Conservation (phyloP, 1,140 invertebrate species). For the Temnothorax longispinosus region DNA sequence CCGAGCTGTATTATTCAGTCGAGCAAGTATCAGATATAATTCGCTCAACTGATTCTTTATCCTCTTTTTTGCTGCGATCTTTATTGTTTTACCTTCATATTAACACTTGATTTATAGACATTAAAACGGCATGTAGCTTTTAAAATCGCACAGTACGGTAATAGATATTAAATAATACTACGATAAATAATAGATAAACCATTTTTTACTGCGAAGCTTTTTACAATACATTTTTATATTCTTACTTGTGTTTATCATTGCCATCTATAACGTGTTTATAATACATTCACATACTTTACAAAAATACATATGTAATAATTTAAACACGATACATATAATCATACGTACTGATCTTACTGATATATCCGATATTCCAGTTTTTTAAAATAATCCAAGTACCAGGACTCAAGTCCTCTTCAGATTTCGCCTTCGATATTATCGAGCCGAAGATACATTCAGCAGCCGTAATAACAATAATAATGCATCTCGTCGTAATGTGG, state of each 20-base stretch:
- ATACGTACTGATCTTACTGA: neutral
- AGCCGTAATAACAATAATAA: constrained; percentile 75
- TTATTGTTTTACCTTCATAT: constrained; percentile 1
- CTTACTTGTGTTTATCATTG: neutral
- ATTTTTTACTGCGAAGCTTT: neutral
- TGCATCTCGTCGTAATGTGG: constrained; percentile 65
- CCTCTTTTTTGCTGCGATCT: neutral
- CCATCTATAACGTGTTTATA: neutral
- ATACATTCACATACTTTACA: neutral
- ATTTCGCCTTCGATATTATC: constrained; percentile 53
- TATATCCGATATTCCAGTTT: neutral
- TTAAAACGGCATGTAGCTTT: neutral
- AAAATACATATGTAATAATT: neutral
- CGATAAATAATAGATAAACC: neutral
- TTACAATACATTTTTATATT: neutral
- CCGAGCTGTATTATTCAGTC: constrained; percentile 34
- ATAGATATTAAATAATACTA: neutral
- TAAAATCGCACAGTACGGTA: neutral
- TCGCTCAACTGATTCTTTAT: constrained; percentile 32
- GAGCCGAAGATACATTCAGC: constrained; percentile 35
- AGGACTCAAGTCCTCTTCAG: neutral
- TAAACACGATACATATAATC: neutral
- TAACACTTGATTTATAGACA: neutral
- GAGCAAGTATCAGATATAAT: constrained; percentile 16
- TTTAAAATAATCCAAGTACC: neutral